Conservation (phyloP, 2,888 invertebrate genomes). For the Drosophila austrosaltans region DNA sequence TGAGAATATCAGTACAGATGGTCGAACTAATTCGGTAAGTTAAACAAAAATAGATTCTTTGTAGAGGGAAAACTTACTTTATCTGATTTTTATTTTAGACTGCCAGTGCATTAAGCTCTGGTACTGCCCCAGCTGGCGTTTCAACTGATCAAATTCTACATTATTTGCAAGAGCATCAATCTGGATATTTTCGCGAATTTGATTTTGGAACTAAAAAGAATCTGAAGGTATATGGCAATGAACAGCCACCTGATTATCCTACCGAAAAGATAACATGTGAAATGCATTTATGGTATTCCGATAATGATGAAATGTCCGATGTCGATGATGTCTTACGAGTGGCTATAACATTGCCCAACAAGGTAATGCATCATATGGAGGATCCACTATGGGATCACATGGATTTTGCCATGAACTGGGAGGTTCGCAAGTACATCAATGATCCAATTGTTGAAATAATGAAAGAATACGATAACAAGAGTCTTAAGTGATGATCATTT, state of each 20-base stretch:
- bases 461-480: conserved; percentile 30
- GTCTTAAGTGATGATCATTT: background rate
- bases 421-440: conserved; percentile 62
- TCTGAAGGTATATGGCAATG: conserved; percentile 47
- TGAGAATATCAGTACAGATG: conserved; percentile 18
- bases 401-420: conserved; percentile 55
- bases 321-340: conserved; percentile 63
- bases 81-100: background rate
- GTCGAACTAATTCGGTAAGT: conserved; percentile 46
- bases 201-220: conserved; percentile 63
- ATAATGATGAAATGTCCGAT: conserved; percentile 66
- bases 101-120: conserved; percentile 33
- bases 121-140: conserved; percentile 58
- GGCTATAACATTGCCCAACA: conserved; percentile 58
- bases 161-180: conserved; percentile 69
- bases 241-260: conserved; percentile 62
- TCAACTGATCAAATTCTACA: conserved; percentile 73
- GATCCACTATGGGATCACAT: conserved; percentile 66
- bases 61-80: too few relatives aligned
- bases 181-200: conserved; percentile 61
- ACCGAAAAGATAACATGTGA: conserved; percentile 50
- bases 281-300: conserved; percentile 71
- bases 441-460: conserved; percentile 61
- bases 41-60: fast-evolving
- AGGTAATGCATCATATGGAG: conserved; percentile 57